Base-by-base conservation (phyloP, 2,113 vertebrate species). In the Ctenomys sociabilis region DNA sequence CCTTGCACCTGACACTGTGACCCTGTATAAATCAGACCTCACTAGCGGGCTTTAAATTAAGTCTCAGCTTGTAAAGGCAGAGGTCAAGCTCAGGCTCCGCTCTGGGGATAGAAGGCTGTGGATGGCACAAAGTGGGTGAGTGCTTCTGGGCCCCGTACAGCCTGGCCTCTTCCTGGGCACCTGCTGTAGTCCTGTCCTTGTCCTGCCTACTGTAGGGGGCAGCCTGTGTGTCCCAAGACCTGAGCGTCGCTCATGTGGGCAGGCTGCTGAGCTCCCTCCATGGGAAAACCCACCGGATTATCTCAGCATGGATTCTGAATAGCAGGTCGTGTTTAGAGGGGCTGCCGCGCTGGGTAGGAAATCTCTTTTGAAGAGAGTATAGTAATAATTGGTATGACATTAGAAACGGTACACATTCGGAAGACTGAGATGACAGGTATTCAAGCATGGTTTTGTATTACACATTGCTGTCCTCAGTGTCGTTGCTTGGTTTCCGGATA, bases 1-100 rank as follows among this genome's bases (percentile, higher is more conserved):
- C 0, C n/a, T 6, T 0, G 30, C 5, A 21, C 12, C 22, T 1
- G 0, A 2, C 10, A 1, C 19, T 0, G 4, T 0, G 3, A 11
- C 32, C 11, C 59, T 11, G 4, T 35, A 0, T 5, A 2, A 7
- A 3, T 0, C 7, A 28, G 35, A 40, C 68, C 11, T 1, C 26
- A 12, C 7, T 0, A 1, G 4, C 0, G 14, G 21, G 14, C 1
- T 45, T 10, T 14, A 17, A 3, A 1, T 49, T 11, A 3, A 0
- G 10, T n/a, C 77, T n/a, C 52, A 3, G 1, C 24, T 45, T 30
- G 10, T 1, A 35, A 35, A 12, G 49, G 3, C 0, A 40, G 24
- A 43, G 78, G 26, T 2, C 0, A 0, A 6, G 45, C 80, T 66
- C n/a, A 12, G 87, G 6, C 3, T 40, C 24, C 7, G 24, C 57